A percentile compares a stretch with the other conserved stretches of the same genome.
These are phyloP conservation scores for Hipposideros armiger DNA, from an alignment of 2,113 vertebrate genomes.

Conservation along the genomic window DNA sequence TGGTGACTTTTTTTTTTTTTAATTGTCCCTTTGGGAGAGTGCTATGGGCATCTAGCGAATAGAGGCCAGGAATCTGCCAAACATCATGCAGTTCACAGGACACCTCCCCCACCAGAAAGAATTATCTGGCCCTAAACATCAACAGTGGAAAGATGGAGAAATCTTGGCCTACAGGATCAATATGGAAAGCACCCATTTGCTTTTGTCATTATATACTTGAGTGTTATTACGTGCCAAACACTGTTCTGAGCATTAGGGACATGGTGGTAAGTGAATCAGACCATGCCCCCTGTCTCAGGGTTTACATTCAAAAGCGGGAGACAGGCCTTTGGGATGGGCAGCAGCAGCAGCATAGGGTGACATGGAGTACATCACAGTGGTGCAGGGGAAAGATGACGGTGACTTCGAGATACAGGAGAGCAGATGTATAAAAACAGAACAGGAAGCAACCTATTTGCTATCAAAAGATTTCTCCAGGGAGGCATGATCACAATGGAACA, in stretches of 20 bases:
- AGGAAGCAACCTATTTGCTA: constrained; percentile 16
- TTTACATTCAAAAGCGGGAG: background rate
- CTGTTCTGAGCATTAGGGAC: background rate
- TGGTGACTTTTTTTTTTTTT: background rate
- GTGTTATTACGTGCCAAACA: background rate
- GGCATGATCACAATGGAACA: constrained; percentile 52
- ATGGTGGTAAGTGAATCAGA: background rate
- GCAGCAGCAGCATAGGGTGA: background rate
- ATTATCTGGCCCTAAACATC: background rate
- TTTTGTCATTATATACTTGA: background rate
- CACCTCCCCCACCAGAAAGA: background rate
- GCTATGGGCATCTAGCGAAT: background rate
- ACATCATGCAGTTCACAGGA: background rate
- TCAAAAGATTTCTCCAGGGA: constrained; percentile 40
- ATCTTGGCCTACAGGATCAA: background rate
- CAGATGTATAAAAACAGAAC: background rate
- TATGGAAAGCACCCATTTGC: background rate
- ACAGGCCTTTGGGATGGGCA: background rate
- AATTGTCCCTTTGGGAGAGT: background rate
- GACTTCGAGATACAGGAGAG: background rate
- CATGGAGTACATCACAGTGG: background rate
- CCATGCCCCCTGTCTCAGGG: background rate
- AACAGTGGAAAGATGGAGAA: background rate
- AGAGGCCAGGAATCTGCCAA: background rate
- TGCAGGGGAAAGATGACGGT: background rate